A percentile compares a stretch with the other conserved stretches of the same genome.
phyloP scores from a whole-genome alignment of 2,888 invertebrate genomes.

The Cloeon dipterum region DNA sequence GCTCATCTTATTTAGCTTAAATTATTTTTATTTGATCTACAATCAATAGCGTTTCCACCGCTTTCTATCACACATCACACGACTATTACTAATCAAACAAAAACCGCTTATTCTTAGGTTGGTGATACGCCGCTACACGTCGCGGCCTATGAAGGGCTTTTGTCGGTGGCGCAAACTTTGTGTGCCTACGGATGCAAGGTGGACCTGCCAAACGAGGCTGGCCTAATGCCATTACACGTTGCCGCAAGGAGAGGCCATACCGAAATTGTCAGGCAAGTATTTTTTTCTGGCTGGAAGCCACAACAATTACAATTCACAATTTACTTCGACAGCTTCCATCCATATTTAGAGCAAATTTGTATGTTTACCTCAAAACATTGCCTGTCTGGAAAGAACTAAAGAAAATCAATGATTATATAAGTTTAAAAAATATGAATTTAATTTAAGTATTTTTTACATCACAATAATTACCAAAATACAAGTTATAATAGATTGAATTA shows the following conservation, averaged over 20 bases:
- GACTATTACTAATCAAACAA: too few relatives aligned
- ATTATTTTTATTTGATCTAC: too few relatives aligned
- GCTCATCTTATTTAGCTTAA: too few relatives aligned
- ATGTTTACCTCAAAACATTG: too few relatives aligned
- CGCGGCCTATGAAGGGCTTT: conserved; percentile 27
- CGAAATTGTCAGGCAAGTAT: conserved; percentile 32
- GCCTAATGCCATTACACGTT: conserved; percentile 40
- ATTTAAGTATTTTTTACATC: too few relatives aligned
- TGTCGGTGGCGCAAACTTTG: conserved; percentile 29
- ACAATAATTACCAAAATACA: too few relatives aligned
- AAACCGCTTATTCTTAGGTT: conserved; percentile 16
- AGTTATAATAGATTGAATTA: too few relatives aligned
- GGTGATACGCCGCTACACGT: conserved; percentile 36
- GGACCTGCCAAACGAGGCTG: conserved; percentile 34
- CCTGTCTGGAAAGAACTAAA: too few relatives aligned
- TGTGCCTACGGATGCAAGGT: conserved; percentile 33
- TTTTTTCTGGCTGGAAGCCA: not conserved
- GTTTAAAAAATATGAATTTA: too few relatives aligned
- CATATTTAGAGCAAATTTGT: not conserved
- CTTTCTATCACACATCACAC: too few relatives aligned
- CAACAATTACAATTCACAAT: not conserved
- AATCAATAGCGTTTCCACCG: too few relatives aligned
- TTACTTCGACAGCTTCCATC: not conserved
- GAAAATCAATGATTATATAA: too few relatives aligned
- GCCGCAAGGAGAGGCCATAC: conserved; percentile 47